Evolutionary conservation across 1,140 invertebrate genomes (phyloP).

Genomic region (Microplitis mediator): DNA sequence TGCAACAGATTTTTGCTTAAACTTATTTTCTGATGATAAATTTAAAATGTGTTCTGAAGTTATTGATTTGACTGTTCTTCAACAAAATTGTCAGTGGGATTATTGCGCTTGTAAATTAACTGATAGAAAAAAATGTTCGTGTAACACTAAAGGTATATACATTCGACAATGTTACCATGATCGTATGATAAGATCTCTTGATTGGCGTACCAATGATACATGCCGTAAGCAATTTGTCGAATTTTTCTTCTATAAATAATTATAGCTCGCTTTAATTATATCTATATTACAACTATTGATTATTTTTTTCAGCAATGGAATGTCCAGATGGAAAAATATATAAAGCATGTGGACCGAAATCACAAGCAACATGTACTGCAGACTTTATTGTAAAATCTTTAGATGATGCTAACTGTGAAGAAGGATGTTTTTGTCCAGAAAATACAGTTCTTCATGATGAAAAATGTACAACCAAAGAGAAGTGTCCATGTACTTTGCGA

Average conservation of each 20-base stretch:
- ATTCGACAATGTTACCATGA: slow-evolving; percentile 75
- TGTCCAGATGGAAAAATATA: slow-evolving; percentile 75
- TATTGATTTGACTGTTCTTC: slow-evolving; percentile 63
- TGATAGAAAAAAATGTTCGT: slow-evolving; percentile 72
- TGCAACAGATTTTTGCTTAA: slow-evolving; percentile 69
- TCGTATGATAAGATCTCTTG: slow-evolving; percentile 66
- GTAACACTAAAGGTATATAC: slow-evolving; percentile 77
- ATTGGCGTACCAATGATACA: slow-evolving; percentile 75
- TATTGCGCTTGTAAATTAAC: slow-evolving; percentile 72
- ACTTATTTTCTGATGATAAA: slow-evolving; percentile 68
- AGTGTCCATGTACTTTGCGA: slow-evolving; percentile 81
- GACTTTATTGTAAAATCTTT: slow-evolving; percentile 35
- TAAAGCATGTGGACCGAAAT: slow-evolving; percentile 69
- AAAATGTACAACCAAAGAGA: slow-evolving; percentile 70
- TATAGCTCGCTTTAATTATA: too few species aligned
- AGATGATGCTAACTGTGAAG: slow-evolving; percentile 69
- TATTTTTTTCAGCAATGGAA: slow-evolving; percentile 67
- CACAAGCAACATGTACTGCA: slow-evolving; percentile 65
- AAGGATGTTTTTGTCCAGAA: slow-evolving; percentile 85
- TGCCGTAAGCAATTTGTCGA: slow-evolving; percentile 72
- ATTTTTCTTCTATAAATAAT: neutral
- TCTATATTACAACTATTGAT: neutral
- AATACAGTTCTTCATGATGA: slow-evolving; percentile 74
- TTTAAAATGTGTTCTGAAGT: slow-evolving; percentile 69
- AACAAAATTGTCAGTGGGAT: slow-evolving; percentile 76